Conservation (phyloP, 1,140 invertebrate genomes). For the Elymnias hypermnestra region DNA sequence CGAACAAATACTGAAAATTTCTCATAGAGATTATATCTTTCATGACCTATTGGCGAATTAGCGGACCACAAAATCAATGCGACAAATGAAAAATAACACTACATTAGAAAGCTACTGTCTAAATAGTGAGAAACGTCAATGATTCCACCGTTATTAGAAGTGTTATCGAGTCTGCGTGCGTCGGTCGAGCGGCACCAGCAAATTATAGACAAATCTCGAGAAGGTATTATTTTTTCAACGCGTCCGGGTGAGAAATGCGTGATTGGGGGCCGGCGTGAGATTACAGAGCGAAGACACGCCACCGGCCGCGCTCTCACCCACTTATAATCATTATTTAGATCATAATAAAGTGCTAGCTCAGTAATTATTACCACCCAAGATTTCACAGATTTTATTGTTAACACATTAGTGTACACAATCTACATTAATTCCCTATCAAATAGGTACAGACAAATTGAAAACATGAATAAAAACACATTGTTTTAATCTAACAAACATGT, state of each 20-base stretch:
- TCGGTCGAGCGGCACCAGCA: constrained; percentile 46
- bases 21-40: too few species aligned
- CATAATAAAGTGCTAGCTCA: constrained; percentile 65
- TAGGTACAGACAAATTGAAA: too few species aligned
- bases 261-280: constrained; percentile 67
- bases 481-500: too few species aligned
- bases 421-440: too few species aligned
- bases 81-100: constrained; percentile 9
- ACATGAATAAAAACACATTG: too few species aligned
- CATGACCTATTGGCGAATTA: too few species aligned
- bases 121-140: constrained; percentile 49
- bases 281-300: constrained; percentile 63
- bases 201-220: constrained; percentile 71
- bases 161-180: constrained; percentile 13
- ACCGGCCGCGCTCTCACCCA: constrained; percentile 57
- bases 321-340: constrained; percentile 66
- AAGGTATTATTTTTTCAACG: constrained; percentile 64
- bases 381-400: not conserved
- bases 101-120: constrained; percentile 45
- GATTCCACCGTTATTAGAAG: constrained; percentile 17
- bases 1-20: too few species aligned
- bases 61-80: too few species aligned
- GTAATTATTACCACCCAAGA: constrained; percentile 65
- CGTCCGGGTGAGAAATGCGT: constrained; percentile 70
- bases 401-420: constrained; percentile 6